Conservation (phyloP, 2,113 vertebrate genomes). For the Corythornis cristatus region DNA sequence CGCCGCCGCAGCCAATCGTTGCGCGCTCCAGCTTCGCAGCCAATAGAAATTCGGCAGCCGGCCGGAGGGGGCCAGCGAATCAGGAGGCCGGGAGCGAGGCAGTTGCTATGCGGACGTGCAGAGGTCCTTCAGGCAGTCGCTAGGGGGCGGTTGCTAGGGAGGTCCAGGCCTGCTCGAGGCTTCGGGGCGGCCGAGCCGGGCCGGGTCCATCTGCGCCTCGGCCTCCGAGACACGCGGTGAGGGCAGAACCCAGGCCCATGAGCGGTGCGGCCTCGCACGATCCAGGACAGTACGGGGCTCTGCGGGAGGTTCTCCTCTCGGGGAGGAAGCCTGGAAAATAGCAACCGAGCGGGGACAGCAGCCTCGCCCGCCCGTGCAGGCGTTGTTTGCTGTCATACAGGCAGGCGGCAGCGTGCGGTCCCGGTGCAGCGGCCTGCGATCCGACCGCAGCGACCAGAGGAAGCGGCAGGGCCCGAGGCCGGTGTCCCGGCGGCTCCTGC, state of each 20-base stretch:
- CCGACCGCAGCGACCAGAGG: neutral
- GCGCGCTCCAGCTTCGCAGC: neutral
- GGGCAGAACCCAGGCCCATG: neutral
- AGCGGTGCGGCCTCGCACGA: rapidly evolving
- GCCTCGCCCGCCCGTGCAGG: neutral
- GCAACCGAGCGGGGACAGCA: neutral
- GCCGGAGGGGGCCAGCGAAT: neutral
- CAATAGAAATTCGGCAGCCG: constrained; percentile 1
- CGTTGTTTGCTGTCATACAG: neutral
- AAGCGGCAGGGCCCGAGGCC: neutral
- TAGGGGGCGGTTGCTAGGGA: constrained; percentile 8
- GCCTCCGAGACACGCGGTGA: neutral
- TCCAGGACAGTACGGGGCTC: neutral
- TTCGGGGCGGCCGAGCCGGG: neutral
- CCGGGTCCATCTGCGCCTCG: no score
- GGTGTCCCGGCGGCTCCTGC: neutral
- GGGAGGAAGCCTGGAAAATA: no score
- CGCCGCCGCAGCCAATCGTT: neutral
- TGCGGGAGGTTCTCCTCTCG: neutral
- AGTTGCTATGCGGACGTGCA: constrained; percentile 30
- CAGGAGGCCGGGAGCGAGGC: neutral
- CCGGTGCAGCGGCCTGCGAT: neutral
- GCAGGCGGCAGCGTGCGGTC: neutral
- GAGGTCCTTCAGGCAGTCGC: neutral
- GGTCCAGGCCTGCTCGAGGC: neutral